Base-by-base conservation (phyloP, 2,797 vertebrate species). In the Lagodon rhomboides region DNA sequence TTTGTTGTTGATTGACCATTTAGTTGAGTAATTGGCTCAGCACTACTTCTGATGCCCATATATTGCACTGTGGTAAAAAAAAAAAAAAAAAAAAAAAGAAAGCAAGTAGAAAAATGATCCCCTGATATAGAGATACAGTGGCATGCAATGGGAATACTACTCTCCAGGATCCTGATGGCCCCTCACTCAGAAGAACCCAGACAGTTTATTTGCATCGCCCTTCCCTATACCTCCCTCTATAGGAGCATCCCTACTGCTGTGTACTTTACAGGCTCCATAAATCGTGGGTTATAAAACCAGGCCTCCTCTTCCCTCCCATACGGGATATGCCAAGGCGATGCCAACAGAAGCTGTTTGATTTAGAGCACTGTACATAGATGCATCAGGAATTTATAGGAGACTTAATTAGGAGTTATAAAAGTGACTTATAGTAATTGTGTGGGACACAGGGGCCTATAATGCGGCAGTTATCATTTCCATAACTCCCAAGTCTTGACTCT, bases 331-430 rank as follows among this genome's bases (percentile, higher is more conserved):
- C 82, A 80, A 72, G 50, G 38, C 59, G 20, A 65, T 82, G 89
- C 90, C 91, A 88, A 65, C 60, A 61, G 80, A 63, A 82, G 79
- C 60, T 6, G 1, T 86, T 75, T 90, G 92, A 93, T 92, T 93
- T 88, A 91, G n/a, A 80, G 55, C 70, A 65, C 85, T 90, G 88
- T 92, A 87, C 87, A 93, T 78, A 89, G 90, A 92, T 88, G 90
- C 89, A 93, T 93, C 78, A 84, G 80, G 67, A 90, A 94, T 95
- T 93, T 90, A 94, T 92, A 72, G 87, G 79, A 83, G 87, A 89
- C 88, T 90, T 94, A 93, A 95, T 94, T 94, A 94, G 90, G 82
- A 84, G 85, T 79, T 83, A 82, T 95, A 91, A 95, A 95, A 94
- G 80, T 94, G 91, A 95, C 87, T 94, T 92, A 95, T 86, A 73